phyloP scores from a whole-genome alignment of 2,113 vertebrate species.

The Emydocephalus ijimae region DNA sequence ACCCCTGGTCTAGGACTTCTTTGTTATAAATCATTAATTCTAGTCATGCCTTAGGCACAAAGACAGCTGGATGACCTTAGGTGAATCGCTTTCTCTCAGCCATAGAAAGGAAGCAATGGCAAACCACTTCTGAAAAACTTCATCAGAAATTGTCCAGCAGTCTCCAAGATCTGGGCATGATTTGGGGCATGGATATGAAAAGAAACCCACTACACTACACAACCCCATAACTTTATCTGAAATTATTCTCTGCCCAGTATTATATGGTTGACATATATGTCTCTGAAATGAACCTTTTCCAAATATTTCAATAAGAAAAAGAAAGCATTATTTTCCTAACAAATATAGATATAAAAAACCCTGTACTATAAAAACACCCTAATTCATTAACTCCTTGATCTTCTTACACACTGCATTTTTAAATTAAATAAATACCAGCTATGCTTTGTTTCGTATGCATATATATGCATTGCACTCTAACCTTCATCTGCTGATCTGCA shows the following conservation, averaged over 20 bases:
- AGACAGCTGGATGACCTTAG: background rate
- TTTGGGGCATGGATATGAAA: background rate
- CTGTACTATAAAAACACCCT: background rate
- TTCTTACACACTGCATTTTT: background rate
- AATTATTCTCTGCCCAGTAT: background rate
- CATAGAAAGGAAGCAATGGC: background rate
- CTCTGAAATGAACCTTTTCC: background rate
- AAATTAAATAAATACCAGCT: slow-evolving; percentile 8
- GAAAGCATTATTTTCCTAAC: background rate
- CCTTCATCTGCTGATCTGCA: slow-evolving; percentile 8
- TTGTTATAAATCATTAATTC: background rate
- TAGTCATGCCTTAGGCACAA: background rate
- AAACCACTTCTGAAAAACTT: background rate
- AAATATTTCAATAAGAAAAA: background rate
- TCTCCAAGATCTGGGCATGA: background rate
- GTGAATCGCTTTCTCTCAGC: background rate
- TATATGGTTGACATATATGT: background rate
- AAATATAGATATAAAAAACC: background rate
- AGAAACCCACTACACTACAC: background rate
- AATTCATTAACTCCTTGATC: slow-evolving; percentile 2
- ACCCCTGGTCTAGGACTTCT: background rate
- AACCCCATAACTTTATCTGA: background rate
- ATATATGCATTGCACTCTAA: background rate
- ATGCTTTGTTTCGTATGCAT: slow-evolving; percentile 8
- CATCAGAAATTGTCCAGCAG: background rate